Evolutionary conservation across 2,888 invertebrate species (phyloP).

Genomic region (Autographa gamma): DNA sequence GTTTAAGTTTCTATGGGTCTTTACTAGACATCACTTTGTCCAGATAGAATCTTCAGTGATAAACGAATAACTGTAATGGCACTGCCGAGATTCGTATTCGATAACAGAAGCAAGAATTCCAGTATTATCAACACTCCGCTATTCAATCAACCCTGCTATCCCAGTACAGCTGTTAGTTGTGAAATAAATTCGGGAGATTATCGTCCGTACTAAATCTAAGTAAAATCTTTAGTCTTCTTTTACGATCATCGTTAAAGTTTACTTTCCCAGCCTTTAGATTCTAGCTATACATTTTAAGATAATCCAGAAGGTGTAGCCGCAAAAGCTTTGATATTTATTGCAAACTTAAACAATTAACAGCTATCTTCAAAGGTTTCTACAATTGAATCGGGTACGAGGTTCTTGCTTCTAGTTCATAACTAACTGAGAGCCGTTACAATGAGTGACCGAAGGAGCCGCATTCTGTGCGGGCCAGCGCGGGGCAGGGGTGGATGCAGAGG

Average conservation of each 20-base stretch:
- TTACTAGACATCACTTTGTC: conserved; percentile 22
- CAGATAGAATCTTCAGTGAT: conserved; percentile 29
- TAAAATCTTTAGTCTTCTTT: conserved; percentile 51
- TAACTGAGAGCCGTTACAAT: conserved; percentile 77
- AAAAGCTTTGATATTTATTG: conserved; percentile 48
- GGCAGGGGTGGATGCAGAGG: conserved; percentile 54
- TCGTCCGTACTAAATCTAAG: conserved; percentile 51
- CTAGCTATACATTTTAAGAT: conserved; percentile 45
- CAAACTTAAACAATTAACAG: conserved; percentile 67
- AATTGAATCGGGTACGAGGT: conserved; percentile 71
- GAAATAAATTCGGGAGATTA: conserved; percentile 57
- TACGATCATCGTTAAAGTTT: conserved; percentile 51
- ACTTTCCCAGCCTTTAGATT: conserved; percentile 45
- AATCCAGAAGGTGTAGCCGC: conserved; percentile 44
- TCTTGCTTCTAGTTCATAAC: conserved; percentile 72
- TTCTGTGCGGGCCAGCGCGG: conserved; percentile 60
- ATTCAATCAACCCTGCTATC: conserved; percentile 37
- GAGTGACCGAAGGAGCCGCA: conserved; percentile 71
- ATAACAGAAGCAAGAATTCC: conserved; percentile 46
- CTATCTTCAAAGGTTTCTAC: conserved; percentile 65
- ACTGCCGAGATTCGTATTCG: conserved; percentile 35
- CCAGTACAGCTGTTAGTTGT: conserved; percentile 47
- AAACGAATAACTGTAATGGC: conserved; percentile 40
- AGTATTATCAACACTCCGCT: conserved; percentile 36
- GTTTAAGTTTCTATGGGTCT: conserved; percentile 8